Evolutionary conservation across 1,140 invertebrate species (phyloP).

Genomic region (Contarinia nasturtii): DNA sequence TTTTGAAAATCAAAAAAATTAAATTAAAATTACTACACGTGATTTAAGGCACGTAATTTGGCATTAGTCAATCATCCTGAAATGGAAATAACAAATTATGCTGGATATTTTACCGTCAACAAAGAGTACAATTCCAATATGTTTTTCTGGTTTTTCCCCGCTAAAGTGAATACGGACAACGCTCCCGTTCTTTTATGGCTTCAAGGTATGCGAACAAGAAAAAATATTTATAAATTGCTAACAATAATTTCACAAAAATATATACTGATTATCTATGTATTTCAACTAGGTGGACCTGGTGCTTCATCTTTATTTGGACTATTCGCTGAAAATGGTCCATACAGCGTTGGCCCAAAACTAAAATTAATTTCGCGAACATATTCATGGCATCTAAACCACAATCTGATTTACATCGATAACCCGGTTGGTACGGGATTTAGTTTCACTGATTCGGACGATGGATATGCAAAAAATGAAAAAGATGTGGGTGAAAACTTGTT

Average conservation of each 20-base stretch:
- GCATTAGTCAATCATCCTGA: not conserved
- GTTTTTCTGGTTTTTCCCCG: constrained; percentile 65
- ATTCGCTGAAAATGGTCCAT: constrained; percentile 67
- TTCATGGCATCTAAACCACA: constrained; percentile 54
- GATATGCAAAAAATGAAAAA: constrained; percentile 42
- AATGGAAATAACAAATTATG: constrained; percentile 18
- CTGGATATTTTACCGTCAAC: constrained; percentile 54
- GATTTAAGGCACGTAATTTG: too few species aligned
- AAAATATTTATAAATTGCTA: too few species aligned
- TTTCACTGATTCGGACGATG: constrained; percentile 40
- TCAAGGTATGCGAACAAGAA: not conserved
- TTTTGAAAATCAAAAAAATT: too few species aligned
- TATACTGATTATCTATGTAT: not conserved
- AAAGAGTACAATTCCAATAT: constrained; percentile 42
- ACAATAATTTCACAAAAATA: not conserved
- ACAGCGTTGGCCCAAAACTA: constrained; percentile 25
- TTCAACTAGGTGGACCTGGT: constrained; percentile 46
- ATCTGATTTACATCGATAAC: constrained; percentile 71
- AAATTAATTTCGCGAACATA: constrained; percentile 35
- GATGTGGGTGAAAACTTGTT: constrained; percentile 47
- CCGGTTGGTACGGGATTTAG: constrained; percentile 69
- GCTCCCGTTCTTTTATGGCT: not conserved
- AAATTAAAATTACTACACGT: too few species aligned
- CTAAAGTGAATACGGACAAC: constrained; percentile 16
- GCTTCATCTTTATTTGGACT: constrained; percentile 59